Evolutionary conservation across 2,888 invertebrate species (phyloP), one percentile per base, ranked within the genome.

Genomic region (Synergus umbraculus): DNA sequence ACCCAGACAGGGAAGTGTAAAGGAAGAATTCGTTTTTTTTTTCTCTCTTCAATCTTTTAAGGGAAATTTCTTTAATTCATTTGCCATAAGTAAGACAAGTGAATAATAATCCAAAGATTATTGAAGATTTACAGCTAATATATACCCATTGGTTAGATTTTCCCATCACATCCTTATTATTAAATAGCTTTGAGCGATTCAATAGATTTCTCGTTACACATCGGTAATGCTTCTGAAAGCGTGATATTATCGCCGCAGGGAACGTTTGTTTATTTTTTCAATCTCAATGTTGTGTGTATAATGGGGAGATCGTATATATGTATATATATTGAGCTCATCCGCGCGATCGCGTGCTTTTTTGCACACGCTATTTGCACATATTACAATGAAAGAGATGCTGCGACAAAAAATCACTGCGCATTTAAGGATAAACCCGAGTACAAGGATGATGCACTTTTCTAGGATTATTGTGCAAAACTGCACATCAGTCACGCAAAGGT

Each of bases 221-320:
- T 73, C 37, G 49, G 54, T 54, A 73, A 73, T 73, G 73, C 54
- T 73, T 54, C 73, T 73, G 49, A 73, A 73, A 73, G 73, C 73
- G 73, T 37, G 73, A 73, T 73, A 73, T 73, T 73, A 73, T 73
- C 49, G 54, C 54, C 41, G 73, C 73, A 22, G 37, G 73, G 54
- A 73, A 73, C 54, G 73, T 54, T 54, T 73, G 73, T 73, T 73
- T 73, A 73, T 73, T 73, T 54, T 54, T 37, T 10, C 73, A 73
- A 73, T 73, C 73, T 73, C 54, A 54, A 73, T 73, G 54, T 73
- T 73, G 73, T 73, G 37, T 73, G 49, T 73, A 73, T 73, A 37
- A 73, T 54, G 69, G 69, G 46, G 22, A 69, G 29, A 69, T 69
- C 69, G 49, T 73, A 37, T 73, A 69, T 66, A 44, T 44, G 46